Conservation (phyloP, 2,113 vertebrate species). For the Zosterops pallidus region DNA sequence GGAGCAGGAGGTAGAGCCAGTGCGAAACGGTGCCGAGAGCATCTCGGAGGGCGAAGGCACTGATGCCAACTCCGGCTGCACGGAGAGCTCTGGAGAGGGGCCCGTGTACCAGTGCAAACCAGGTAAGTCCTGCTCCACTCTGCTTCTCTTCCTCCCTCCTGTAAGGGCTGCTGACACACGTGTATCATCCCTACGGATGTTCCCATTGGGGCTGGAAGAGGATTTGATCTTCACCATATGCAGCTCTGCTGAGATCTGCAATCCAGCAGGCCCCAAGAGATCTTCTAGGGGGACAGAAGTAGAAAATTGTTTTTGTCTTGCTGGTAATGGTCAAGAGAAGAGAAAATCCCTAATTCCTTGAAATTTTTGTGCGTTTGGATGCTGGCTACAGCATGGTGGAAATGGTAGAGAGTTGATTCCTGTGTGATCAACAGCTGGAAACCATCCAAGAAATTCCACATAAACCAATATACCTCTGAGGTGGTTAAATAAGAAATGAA, state of each 20-base stretch:
- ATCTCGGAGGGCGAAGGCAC: conserved; percentile 83
- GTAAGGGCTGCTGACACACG: fast-evolving
- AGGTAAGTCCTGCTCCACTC: conserved; percentile 71
- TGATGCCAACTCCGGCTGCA: conserved; percentile 72
- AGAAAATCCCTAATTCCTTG: background rate
- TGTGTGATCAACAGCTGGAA: fast-evolving
- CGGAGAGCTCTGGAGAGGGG: conserved; percentile 75
- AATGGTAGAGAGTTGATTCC: background rate
- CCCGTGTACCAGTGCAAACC: conserved; percentile 74
- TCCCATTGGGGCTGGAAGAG: background rate
- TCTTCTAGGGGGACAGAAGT: fast-evolving
- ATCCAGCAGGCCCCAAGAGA: fast-evolving
- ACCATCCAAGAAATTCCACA: background rate
- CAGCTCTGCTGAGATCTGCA: fast-evolving
- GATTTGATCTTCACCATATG: fast-evolving
- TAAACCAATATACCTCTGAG: background rate
- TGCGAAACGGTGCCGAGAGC: conserved; percentile 87
- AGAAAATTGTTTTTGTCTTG: background rate
- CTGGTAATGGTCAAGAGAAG: background rate
- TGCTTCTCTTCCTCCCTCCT: background rate
- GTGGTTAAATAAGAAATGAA: background rate
- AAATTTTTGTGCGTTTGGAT: background rate
- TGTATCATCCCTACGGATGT: fast-evolving
- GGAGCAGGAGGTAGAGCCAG: conserved; percentile 81
- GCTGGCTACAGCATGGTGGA: background rate